These are phyloP conservation scores for Onychomys arenicola DNA, from an alignment of 2,797 vertebrate genomes.

Conservation along the genomic window DNA sequence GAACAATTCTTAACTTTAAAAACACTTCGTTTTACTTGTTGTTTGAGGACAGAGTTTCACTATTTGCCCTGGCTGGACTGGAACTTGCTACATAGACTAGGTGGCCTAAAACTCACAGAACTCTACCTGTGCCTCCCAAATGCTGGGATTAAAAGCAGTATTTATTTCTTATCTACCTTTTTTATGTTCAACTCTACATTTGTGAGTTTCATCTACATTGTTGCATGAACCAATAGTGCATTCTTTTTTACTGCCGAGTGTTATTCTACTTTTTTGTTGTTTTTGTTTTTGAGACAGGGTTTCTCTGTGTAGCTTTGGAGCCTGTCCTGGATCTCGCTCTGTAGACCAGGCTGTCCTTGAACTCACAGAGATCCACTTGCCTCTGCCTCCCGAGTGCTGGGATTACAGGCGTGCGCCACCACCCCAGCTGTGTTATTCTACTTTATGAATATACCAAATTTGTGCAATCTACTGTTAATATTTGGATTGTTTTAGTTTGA, in stretches of 20 bases:
- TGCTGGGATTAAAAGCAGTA: not conserved
- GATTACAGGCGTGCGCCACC: no score
- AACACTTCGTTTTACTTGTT: not conserved
- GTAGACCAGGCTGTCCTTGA: no score
- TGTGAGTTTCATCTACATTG: not conserved
- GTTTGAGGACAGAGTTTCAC: not conserved
- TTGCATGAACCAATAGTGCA: not conserved
- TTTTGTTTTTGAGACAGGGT: no score
- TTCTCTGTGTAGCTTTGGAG: no score
- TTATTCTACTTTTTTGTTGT: slow-evolving; percentile 18
- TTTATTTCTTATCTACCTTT: not conserved
- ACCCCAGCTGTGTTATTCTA: not conserved
- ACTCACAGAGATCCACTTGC: no score
- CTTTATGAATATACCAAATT: slow-evolving; percentile 21
- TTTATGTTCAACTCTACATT: not conserved
- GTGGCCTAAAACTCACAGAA: not conserved
- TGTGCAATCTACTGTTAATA: not conserved
- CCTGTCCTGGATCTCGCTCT: no score
- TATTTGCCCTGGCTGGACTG: not conserved
- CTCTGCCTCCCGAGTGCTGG: no score
- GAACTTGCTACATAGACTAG: not conserved
- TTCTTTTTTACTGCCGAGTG: not conserved
- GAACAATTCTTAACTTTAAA: not conserved
- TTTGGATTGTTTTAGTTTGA: not conserved
- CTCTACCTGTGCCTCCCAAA: not conserved